A percentile compares a stretch with the other conserved stretches of the same genome.
phyloP scores from a whole-genome alignment of 2,888 invertebrate species.

The Ormyrus thymus region DNA sequence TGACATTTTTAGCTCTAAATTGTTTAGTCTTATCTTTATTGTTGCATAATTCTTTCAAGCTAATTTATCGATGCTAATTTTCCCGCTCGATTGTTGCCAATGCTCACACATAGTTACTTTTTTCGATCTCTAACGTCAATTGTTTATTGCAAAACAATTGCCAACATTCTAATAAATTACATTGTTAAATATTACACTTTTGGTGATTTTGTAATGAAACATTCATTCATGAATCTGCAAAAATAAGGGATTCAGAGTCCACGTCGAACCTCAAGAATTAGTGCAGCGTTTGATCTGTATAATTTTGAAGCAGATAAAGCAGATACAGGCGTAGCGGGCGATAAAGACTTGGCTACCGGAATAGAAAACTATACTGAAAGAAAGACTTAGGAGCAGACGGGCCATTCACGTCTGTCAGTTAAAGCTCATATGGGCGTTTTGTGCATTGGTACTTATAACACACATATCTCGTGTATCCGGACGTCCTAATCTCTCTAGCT shows the following conservation, averaged over 20 bases:
- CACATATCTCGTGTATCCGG: conserved; percentile 13
- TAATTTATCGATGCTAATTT: too few species aligned
- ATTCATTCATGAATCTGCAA: not conserved
- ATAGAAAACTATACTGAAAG: not conserved
- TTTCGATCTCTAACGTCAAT: too few species aligned
- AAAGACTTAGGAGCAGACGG: not conserved
- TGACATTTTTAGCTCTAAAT: not conserved
- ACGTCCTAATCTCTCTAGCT: conserved; percentile 25
- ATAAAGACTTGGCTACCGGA: conserved; percentile 5
- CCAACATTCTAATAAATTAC: not conserved
- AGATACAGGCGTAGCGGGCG: not conserved
- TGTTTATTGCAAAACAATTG: too few species aligned
- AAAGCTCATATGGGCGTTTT: conserved; percentile 31
- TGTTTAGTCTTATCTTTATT: conserved; percentile 1
- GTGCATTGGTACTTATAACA: not conserved
- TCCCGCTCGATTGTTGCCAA: too few species aligned
- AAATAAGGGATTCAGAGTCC: not conserved
- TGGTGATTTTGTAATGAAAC: not conserved
- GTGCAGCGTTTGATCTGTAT: conserved; percentile 5
- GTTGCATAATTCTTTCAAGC: not conserved
- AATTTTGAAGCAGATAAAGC: conserved; percentile 1
- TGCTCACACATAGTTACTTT: too few species aligned
- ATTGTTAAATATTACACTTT: not conserved
- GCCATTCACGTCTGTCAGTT: not conserved
- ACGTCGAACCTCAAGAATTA: not conserved